These are phyloP conservation scores for Solen grandis DNA, from an alignment of 1,140 invertebrate genomes.

Conservation along the genomic window DNA sequence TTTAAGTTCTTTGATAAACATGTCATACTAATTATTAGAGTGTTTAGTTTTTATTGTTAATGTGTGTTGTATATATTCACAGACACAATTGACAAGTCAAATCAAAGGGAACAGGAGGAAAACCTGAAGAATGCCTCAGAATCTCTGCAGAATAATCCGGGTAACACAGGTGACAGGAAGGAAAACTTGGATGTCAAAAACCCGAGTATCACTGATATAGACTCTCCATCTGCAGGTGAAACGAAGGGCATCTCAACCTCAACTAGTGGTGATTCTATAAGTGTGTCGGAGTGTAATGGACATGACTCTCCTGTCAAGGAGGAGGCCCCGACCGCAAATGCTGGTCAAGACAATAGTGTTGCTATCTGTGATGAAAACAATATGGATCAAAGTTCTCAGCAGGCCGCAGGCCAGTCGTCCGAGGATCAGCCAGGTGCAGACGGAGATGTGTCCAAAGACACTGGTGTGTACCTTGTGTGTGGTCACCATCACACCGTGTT, in stretches of 20 bases:
- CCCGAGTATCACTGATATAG: constrained; percentile 36
- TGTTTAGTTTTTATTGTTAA: too few relatives aligned
- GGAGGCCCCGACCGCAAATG: constrained; percentile 9
- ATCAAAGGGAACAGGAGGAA: constrained; percentile 47
- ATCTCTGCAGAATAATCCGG: constrained; percentile 46
- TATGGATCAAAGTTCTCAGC: constrained; percentile 56
- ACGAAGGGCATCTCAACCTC: constrained; percentile 54
- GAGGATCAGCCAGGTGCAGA: too few relatives aligned
- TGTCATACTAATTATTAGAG: too few relatives aligned
- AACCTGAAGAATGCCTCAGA: constrained; percentile 51
- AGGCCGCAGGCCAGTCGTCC: too few relatives aligned
- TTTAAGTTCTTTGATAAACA: too few relatives aligned
- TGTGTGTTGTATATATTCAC: too few relatives aligned
- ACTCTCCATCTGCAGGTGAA: constrained; percentile 47
- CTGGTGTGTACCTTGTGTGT: too few relatives aligned
- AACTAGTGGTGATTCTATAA: constrained; percentile 51
- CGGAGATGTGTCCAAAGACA: too few relatives aligned
- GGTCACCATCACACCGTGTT: too few relatives aligned
- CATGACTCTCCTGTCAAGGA: constrained; percentile 66
- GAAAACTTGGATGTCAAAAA: constrained; percentile 46
- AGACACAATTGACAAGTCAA: constrained; percentile 39
- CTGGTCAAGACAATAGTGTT: constrained; percentile 9
- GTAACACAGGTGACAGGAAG: constrained; percentile 35
- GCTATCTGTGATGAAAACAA: constrained; percentile 43
- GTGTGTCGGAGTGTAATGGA: constrained; percentile 67